Percentiles rank a stretch among this genome's conserved stretches.
These are phyloP conservation scores for Spisula subtruncata DNA, from an alignment of 2,888 invertebrate species.

Conservation along the genomic window DNA sequence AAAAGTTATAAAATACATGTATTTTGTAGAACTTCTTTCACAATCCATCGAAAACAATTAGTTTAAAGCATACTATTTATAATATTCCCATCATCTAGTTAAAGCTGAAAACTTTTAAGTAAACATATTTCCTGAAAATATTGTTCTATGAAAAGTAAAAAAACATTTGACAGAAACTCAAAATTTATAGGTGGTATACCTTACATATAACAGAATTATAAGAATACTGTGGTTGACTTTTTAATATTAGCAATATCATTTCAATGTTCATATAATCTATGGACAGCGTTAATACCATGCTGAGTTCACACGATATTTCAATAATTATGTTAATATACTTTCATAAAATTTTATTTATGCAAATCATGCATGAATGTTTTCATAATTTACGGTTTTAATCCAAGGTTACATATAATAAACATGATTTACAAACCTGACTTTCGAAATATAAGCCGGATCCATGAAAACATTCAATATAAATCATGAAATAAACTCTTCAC, in stretches of 20 bases:
- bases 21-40: no score
- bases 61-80: no score
- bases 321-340: background rate
- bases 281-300: background rate
- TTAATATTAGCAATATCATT: background rate
- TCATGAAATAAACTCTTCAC: background rate
- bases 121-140: no score
- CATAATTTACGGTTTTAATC: background rate
- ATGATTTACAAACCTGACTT: background rate
- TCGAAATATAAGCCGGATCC: background rate
- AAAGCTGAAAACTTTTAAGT: no score
- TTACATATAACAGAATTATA: no score
- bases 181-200: no score
- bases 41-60: no score
- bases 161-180: no score
- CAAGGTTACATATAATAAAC: background rate
- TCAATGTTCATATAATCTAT: background rate
- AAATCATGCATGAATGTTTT: background rate
- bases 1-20: no score
- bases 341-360: background rate
- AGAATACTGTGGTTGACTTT: background rate
- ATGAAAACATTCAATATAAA: conserved; percentile 1
- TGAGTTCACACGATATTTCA: background rate
- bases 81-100: no score
- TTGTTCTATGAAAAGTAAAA: no score